Evolutionary conservation across 37 sponge, comb jelly and placozoan genomes (phyloP), one percentile per base, ranked within the genome.

Genomic region (Dysidea cf. avara): DNA sequence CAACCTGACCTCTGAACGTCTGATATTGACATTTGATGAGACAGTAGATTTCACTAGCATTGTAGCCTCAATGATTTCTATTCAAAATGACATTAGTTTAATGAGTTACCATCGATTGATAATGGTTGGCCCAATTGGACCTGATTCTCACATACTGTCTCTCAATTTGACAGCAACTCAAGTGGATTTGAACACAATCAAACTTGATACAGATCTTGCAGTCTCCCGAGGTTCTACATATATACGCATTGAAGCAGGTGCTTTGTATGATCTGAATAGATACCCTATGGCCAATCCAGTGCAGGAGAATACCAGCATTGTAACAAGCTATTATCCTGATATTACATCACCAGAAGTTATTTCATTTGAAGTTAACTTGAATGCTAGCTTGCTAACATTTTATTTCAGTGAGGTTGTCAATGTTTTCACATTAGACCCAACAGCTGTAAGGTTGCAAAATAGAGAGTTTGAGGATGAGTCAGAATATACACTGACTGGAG

Each of bases 11-110:
- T 68, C 81, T 21, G 84, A 87, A 49, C 20, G 33, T 12, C 65
- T 94, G 0, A 66, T 59, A 7, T 79, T 94, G 17, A 80, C 84
- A 14, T 94, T 94, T 77, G 95, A 94, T 76, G 95, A 94, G 69
- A 94, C 91, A 21, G 83, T 87, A 16, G 70, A 93, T 39, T 77
- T 93, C 36, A 18, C 35, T 7, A 67, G 87, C 9, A 43, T 86
- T 3, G 30, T 30, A 18, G 52, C 87, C 20, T 25, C 40, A 7
- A 57, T 66, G 39, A 56, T 92, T 26, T 53, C 67, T 11, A 29
- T 92, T 6, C 82, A 81, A 39, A 68, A 64, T 21, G 4, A 20
- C 6, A 13, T 28, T 1, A 60, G 25, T 29, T 7, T 16, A 20
- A 69, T 69, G 7, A 37, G 26, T 2, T 70, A 61, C 2, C 66